Percentiles rank a stretch among this genome's conserved stretches.
These are phyloP conservation scores for Fopius arisanus DNA, from an alignment of 1,140 invertebrate genomes.

Conservation along the genomic window DNA sequence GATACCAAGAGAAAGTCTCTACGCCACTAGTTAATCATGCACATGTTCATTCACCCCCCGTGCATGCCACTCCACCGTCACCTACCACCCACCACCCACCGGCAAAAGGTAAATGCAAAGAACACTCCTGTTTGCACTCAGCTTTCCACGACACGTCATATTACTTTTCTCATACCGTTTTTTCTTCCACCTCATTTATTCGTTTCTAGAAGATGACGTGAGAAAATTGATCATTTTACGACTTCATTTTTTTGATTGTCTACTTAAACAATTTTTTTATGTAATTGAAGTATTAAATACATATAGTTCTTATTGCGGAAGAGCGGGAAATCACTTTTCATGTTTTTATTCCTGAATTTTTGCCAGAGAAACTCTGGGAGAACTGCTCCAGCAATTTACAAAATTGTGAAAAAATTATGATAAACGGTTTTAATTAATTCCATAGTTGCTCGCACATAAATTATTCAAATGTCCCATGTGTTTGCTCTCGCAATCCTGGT, in stretches of 20 bases:
- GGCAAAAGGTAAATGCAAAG: background rate
- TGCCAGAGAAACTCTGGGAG: no score
- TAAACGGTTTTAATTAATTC: background rate
- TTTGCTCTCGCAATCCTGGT: background rate
- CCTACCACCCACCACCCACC: background rate
- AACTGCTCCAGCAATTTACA: no score
- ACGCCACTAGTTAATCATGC: background rate
- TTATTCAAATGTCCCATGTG: background rate
- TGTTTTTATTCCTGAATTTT: no score
- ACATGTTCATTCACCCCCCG: background rate
- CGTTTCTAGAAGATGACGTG: background rate
- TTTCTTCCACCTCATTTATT: background rate
- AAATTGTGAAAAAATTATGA: background rate
- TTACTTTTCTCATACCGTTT: background rate
- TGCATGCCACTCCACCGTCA: background rate
- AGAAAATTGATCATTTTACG: background rate
- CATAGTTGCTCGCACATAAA: background rate
- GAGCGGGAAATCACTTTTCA: no score
- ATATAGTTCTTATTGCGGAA: no score
- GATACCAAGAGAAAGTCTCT: background rate
- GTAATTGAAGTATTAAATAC: no score
- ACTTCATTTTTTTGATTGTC: no score
- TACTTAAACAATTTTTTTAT: no score
- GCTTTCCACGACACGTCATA: background rate
- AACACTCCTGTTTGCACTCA: conserved; percentile 11